phyloP scores from a whole-genome alignment of 2,113 vertebrate species.

The Grantiella picta region DNA sequence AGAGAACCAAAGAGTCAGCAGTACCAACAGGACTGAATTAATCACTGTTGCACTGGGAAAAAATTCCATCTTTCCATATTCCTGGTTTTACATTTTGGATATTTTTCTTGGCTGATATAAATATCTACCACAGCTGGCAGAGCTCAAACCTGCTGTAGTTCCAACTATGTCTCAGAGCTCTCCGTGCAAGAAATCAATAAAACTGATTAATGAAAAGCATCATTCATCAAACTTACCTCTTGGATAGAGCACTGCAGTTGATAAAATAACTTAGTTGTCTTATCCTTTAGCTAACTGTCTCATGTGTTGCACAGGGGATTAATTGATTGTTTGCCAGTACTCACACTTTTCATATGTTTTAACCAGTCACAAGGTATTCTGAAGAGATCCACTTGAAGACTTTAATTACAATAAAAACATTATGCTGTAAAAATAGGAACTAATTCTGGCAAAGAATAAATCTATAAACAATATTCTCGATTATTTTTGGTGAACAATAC shows the following conservation, averaged over 20 bases:
- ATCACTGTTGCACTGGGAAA: not conserved
- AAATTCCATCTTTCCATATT: not conserved
- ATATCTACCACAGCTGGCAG: not conserved
- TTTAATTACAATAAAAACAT: not conserved
- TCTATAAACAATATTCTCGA: not conserved
- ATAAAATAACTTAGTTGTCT: not conserved
- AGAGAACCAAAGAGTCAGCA: not conserved
- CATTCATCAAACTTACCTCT: not conserved
- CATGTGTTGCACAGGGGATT: not conserved
- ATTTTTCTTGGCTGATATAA: slow-evolving; percentile 17
- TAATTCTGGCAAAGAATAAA: not conserved
- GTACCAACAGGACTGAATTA: not conserved
- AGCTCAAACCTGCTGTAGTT: not conserved
- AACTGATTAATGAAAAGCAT: slow-evolving; percentile 37
- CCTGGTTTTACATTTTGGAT: not conserved
- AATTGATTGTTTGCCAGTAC: not conserved
- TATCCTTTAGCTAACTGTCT: not conserved
- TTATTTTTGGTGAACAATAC: not conserved
- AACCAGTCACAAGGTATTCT: not conserved
- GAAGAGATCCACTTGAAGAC: not conserved
- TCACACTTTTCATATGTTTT: not conserved
- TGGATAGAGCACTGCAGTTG: not conserved
- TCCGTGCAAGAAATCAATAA: slow-evolving; percentile 39
- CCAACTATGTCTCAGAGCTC: slow-evolving; percentile 1
- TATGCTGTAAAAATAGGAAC: not conserved